Conservation (phyloP, 2,113 vertebrate species). For the pig (Sus scrofa) region DNA sequence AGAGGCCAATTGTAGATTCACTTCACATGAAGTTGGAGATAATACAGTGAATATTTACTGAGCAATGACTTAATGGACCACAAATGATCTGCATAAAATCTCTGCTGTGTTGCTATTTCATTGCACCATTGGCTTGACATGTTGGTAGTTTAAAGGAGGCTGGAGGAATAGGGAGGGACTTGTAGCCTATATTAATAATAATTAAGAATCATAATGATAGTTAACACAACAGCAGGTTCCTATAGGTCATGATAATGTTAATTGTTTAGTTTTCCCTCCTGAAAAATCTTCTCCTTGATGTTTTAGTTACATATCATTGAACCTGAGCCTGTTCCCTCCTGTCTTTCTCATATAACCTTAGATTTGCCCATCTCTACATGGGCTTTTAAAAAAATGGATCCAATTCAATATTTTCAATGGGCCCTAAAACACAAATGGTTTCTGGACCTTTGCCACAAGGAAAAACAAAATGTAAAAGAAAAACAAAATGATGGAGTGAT, state of each 20-base stretch:
- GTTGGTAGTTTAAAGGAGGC: neutral
- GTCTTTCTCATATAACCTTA: neutral
- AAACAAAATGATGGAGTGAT: neutral
- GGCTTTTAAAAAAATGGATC: neutral
- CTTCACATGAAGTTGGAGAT: neutral
- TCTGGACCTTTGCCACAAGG: neutral
- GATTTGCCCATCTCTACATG: neutral
- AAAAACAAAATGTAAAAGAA: neutral
- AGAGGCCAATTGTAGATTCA: neutral
- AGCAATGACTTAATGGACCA: neutral
- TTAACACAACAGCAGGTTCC: neutral
- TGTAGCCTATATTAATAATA: neutral
- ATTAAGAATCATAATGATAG: neutral
- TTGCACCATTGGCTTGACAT: neutral
- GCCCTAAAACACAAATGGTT: neutral
- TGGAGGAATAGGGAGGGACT: neutral
- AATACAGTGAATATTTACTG: neutral
- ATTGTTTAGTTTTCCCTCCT: neutral
- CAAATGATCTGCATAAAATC: neutral
- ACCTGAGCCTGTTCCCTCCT: neutral
- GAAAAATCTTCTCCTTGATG: neutral
- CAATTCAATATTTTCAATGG: conserved; percentile 2
- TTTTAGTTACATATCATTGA: neutral
- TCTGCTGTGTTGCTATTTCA: neutral
- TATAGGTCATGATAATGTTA: neutral